Evolutionary conservation across 2,888 invertebrate genomes (phyloP).

Genomic region (Eucriotettix oculatus): DNA sequence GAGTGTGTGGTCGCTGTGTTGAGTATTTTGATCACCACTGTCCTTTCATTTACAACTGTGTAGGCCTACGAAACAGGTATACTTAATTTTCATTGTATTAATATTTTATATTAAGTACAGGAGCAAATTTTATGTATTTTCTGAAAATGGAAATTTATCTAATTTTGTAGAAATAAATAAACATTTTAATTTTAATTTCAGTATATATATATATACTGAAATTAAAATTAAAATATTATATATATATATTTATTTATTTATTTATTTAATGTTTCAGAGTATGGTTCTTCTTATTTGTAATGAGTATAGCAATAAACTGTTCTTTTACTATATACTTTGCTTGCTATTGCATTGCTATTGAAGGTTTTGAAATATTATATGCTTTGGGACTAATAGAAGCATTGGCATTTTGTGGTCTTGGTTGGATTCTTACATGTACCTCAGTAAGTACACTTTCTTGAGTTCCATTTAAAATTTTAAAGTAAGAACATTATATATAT

Average conservation of each 20-base stretch:
- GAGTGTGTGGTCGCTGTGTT: constrained; percentile 68
- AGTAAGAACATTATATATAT: too few species aligned
- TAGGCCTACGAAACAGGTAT: constrained; percentile 67
- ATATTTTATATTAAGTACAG: neutral
- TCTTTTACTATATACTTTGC: constrained; percentile 77
- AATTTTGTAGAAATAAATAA: neutral
- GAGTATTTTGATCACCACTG: constrained; percentile 89
- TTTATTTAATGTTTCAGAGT: constrained; percentile 35
- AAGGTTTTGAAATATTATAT: constrained; percentile 72
- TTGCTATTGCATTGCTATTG: constrained; percentile 66
- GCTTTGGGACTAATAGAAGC: constrained; percentile 69
- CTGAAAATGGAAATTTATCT: neutral
- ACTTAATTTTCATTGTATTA: neutral
- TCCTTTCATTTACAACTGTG: constrained; percentile 89
- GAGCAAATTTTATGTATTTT: neutral
- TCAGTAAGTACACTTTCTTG: constrained; percentile 42
- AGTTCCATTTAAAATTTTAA: too few species aligned
- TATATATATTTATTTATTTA: too few species aligned
- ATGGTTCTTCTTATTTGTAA: constrained; percentile 84
- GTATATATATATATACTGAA: too few species aligned
- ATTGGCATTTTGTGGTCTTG: constrained; percentile 67
- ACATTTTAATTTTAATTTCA: neutral
- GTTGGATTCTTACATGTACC: constrained; percentile 75
- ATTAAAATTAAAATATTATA: too few species aligned
- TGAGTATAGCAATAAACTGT: constrained; percentile 76